These are phyloP conservation scores for Aphaenogaster ashmeadi DNA, from an alignment of 1,140 invertebrate genomes.

Conservation along the genomic window DNA sequence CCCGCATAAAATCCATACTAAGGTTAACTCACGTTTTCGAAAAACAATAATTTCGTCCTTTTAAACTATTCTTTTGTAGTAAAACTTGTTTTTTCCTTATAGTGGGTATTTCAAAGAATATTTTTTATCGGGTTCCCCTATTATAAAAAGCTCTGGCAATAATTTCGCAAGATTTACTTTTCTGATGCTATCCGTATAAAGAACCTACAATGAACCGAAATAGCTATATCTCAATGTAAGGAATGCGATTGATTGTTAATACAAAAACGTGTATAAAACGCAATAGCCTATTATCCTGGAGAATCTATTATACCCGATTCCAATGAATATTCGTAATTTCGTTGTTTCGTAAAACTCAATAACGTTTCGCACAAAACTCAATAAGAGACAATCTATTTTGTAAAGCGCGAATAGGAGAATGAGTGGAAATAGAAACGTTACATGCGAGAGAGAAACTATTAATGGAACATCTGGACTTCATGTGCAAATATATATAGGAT, in stretches of 20 bases:
- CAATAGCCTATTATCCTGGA: background rate
- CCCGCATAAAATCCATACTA: no score
- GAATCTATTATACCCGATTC: conserved; percentile 7
- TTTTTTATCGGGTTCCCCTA: no score
- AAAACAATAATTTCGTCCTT: no score
- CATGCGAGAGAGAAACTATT: background rate
- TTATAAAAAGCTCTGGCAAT: background rate
- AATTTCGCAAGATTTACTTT: background rate
- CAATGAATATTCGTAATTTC: background rate
- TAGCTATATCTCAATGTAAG: background rate
- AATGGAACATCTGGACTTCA: background rate
- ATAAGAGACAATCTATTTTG: conserved; percentile 12
- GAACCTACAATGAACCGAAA: background rate
- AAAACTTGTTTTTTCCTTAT: no score
- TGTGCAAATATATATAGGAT: conserved; percentile 11
- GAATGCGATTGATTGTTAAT: conserved; percentile 21
- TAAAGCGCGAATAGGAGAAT: background rate
- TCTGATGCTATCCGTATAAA: background rate
- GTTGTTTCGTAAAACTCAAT: conserved; percentile 5
- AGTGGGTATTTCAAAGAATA: no score
- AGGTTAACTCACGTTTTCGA: no score
- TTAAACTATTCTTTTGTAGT: no score
- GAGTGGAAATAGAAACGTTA: conserved; percentile 24
- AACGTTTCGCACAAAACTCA: no score
- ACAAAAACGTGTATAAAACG: conserved; percentile 28